phyloP scores from a whole-genome alignment of 1,140 invertebrate genomes.

The Leptinotarsa lineolata region DNA sequence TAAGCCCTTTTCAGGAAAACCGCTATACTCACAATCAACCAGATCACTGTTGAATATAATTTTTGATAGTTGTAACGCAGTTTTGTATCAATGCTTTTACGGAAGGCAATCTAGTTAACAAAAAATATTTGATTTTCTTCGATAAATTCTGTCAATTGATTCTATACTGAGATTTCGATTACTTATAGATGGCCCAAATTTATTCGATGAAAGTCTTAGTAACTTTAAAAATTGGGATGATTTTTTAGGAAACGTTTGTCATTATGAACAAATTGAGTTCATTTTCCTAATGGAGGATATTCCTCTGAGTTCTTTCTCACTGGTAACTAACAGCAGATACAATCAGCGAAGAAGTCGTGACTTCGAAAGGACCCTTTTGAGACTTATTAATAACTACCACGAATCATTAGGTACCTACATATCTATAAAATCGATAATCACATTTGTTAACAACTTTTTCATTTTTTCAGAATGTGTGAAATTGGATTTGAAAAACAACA shows the following conservation, averaged over 20 bases:
- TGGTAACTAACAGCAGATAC: slow-evolving; percentile 6
- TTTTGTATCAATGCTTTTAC: too few relatives aligned
- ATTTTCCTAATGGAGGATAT: slow-evolving; percentile 25
- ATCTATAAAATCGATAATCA: neutral
- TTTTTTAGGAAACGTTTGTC: slow-evolving; percentile 21
- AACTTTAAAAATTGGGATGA: neutral
- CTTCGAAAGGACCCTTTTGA: slow-evolving; percentile 10
- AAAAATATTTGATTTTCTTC: too few relatives aligned
- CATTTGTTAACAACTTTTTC: neutral
- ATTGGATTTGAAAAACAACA: slow-evolving; percentile 27
- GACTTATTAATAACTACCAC: slow-evolving; percentile 17
- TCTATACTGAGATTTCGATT: too few relatives aligned
- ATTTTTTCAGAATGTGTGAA: slow-evolving; percentile 13
- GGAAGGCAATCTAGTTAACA: too few relatives aligned
- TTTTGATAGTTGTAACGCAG: too few relatives aligned
- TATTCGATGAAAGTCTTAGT: too few relatives aligned
- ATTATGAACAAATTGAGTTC: slow-evolving; percentile 27
- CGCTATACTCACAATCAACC: too few relatives aligned
- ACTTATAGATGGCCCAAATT: too few relatives aligned
- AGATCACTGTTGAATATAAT: too few relatives aligned
- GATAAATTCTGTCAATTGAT: too few relatives aligned
- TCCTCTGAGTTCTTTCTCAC: slow-evolving; percentile 19
- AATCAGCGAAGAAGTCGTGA: slow-evolving; percentile 20
- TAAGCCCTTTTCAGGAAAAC: too few relatives aligned
- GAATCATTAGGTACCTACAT: slow-evolving; percentile 12